Evolutionary conservation across 35 echinoderm and acorn worm species (phyloP).

Genomic region (Lytechinus pictus): DNA sequence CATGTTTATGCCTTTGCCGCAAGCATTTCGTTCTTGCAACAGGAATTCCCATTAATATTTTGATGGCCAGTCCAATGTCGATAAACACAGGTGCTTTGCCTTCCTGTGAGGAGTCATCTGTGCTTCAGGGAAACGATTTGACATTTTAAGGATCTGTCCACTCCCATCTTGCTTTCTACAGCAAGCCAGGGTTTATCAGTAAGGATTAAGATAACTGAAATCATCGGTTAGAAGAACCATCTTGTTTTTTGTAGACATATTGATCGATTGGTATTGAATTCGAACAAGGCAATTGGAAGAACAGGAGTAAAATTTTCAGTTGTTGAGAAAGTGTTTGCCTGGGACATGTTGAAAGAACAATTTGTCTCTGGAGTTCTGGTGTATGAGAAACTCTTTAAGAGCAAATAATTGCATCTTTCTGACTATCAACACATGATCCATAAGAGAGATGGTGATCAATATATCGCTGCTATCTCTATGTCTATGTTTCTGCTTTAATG

Average conservation of each 20-base stretch:
- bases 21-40: not conserved
- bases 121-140: not conserved
- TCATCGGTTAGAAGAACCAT: not conserved
- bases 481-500: not conserved
- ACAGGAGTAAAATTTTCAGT: not conserved
- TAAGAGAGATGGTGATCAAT: not conserved
- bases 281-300: not conserved
- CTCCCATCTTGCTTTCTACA: not conserved
- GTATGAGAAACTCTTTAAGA: too few species aligned
- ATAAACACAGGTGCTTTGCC: not conserved
- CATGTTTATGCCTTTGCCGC: not conserved
- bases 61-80: not conserved
- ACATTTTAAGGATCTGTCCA: not conserved
- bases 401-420: too few species aligned
- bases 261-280: not conserved
- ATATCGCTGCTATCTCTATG: not conserved
- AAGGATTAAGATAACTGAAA: not conserved
- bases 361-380: too few species aligned
- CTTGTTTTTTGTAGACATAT: not conserved
- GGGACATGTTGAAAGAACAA: not conserved
- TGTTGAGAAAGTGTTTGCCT: not conserved
- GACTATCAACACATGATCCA: not conserved
- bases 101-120: not conserved
- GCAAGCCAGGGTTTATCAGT: not conserved
- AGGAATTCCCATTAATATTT: not conserved